phyloP scores from a whole-genome alignment of 2,888 invertebrate species.

The Abrostola triplasia region DNA sequence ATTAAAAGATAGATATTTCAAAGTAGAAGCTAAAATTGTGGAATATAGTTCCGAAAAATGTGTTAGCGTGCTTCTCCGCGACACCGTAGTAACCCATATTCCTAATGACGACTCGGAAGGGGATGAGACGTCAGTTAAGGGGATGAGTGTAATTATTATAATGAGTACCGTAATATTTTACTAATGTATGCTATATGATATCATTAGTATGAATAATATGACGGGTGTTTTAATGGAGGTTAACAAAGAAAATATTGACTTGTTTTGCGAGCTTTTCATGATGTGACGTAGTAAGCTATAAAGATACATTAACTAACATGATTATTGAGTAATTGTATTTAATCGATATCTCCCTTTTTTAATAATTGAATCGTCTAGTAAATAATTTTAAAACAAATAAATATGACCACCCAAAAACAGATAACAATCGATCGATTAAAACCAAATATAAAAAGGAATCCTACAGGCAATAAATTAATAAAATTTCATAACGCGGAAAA shows the following conservation, averaged over 20 bases:
- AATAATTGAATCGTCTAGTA: too few relatives aligned
- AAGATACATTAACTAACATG: too few relatives aligned
- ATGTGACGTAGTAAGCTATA: too few relatives aligned
- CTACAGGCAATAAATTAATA: conserved; percentile 15
- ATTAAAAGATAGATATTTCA: not conserved
- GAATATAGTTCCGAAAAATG: not conserved
- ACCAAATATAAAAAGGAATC: not conserved
- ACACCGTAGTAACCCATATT: conserved; percentile 29
- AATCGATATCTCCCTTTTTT: too few relatives aligned
- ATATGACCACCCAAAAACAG: not conserved
- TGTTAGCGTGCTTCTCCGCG: conserved; percentile 17
- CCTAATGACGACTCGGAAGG: conserved; percentile 26
- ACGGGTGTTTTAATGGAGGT: too few relatives aligned
- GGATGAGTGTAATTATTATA: conserved; percentile 29
- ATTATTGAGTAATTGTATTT: too few relatives aligned
- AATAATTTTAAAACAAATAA: not conserved
- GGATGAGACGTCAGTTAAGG: conserved; percentile 23
- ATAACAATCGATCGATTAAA: not conserved
- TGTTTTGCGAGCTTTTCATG: too few relatives aligned
- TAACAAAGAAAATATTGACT: too few relatives aligned
- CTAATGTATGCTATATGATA: not conserved
- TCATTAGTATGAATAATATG: too few relatives aligned
- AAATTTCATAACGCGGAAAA: not conserved
- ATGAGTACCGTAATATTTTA: conserved; percentile 24
- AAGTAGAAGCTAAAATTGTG: not conserved